Evolutionary conservation across 2,113 vertebrate genomes (phyloP).

Genomic region (Anarhynchus alexandrinus): DNA sequence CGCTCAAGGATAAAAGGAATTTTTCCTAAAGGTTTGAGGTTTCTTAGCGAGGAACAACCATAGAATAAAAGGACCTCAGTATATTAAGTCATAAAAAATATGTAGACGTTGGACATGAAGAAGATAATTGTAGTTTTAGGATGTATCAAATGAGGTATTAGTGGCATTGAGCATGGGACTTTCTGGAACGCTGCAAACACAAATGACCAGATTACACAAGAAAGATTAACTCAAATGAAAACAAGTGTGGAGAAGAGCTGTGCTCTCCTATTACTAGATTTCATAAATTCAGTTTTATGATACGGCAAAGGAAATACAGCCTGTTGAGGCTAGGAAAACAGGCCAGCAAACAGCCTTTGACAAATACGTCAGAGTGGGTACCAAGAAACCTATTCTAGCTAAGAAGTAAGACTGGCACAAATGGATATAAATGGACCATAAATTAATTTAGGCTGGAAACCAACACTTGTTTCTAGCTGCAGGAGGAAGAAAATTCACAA

Average conservation of each 20-base stretch:
- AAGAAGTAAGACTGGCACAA: background rate
- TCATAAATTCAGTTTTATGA: background rate
- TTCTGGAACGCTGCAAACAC: background rate
- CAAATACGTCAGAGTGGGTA: background rate
- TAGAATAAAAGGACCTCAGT: background rate
- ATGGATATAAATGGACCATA: background rate
- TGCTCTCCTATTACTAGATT: background rate
- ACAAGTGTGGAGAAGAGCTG: background rate
- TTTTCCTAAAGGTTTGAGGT: background rate
- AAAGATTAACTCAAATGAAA: background rate
- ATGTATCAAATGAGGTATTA: background rate
- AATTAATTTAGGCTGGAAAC: background rate
- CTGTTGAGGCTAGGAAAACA: background rate
- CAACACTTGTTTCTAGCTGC: background rate
- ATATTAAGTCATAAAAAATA: background rate
- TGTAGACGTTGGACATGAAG: fast-evolving
- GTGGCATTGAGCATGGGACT: too few relatives aligned
- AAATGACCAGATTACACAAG: background rate
- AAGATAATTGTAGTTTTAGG: background rate
- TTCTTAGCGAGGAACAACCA: background rate
- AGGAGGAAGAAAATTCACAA: background rate
- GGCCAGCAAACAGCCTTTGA: background rate
- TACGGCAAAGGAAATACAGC: background rate
- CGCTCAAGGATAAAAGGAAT: background rate
- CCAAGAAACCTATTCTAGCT: background rate